Base-by-base conservation (phyloP, 2,797 vertebrate genomes). In the Prionace glauca region DNA sequence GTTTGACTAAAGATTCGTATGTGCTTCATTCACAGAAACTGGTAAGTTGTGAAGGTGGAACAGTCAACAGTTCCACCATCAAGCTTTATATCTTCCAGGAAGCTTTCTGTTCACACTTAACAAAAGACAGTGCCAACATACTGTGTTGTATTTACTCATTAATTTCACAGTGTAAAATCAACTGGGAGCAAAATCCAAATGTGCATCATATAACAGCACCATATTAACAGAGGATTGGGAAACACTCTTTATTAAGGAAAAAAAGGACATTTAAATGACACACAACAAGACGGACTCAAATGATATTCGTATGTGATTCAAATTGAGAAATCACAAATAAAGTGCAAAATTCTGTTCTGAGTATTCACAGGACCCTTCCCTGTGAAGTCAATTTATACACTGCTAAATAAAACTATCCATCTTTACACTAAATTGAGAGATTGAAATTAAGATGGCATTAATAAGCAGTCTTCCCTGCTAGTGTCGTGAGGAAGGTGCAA, bases 141-240 rank as follows among this genome's bases (percentile, higher is more conserved):
- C 62, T 92, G 90, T 91, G 88, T 77, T 56, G 45, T 94, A 95
- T 77, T 95, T 92, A 92, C 69, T 95, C 93, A 95, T 95, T 95
- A 95, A 95, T 72, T 72, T 77, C 90, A 92, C 90, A 95, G 71
- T 77, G 69, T 77, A 95, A 95, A 95, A 95, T 56, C 71, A 72
- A 45, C 93, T 95, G 93, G 50, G 45, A 56, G n/a, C n/a, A 69
- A 41, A 41, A 95, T 95, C 41, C 69, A 95, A 95, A 95, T 95
- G 50, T 95, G 93, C 69, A 95, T 95, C 93, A n/a, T 95, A 60
- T 50, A 45, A 69, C 67, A 72, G 41, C 67, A 45, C 92, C n/a
- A 67, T 36, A 74, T 95, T 41, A 95, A 50, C 32, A 56, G 93
- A 32, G 41, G 72, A 95, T 56, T 94, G 14, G 93, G 50, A 74